Evolutionary conservation across 2,113 vertebrate genomes (phyloP), one percentile per base, ranked within the genome.

Genomic region (Sterrhoptilus dennistouni): DNA sequence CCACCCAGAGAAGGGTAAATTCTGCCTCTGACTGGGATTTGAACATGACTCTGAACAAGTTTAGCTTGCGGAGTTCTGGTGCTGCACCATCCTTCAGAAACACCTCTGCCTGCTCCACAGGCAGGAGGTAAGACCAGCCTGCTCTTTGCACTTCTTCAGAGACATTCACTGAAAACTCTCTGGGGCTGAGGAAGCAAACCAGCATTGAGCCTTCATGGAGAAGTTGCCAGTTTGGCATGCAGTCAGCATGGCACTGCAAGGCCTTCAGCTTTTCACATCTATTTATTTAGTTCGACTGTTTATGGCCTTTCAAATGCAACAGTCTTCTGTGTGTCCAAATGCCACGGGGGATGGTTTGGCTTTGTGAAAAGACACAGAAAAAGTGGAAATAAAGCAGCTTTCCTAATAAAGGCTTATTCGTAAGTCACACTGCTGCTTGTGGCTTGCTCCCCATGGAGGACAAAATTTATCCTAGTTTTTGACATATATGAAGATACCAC

Each of bases 71-170:
- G 6, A 7, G 33, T 29, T 15, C 12, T 66, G 54, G 54, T 0
- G 0, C 45, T 81, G 25, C 52, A 57, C 6, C 59, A 60, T 25
- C 38, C n/a, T 57, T 74, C 44, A 64, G 64, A 60, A 89, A 64
- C 10, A 22, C 42, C 10, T 18, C 42, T 53, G 45, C 60, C 57
- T n/a, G 59, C 60, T 42, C 29, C 18, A 7, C 4, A 29, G 61
- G 29, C 2, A 0, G 0, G 6, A 59, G 65, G 35, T 11, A 19
- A 57, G 20, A 0, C 0, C 69, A 87, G 28, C 29, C 9, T 36
- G 40, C 22, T 9, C 44, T 66, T 65, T 50, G 38, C 33, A 42
- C 27, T 53, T 74, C 54, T 72, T 68, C 68, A 74, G 56, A 71
- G 45, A 50, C 4, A 8, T 9, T 23, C 3, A 4, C 57, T 0